phyloP scores from a whole-genome alignment of 2,888 invertebrate species.

The Drosophila vallismaia region DNA sequence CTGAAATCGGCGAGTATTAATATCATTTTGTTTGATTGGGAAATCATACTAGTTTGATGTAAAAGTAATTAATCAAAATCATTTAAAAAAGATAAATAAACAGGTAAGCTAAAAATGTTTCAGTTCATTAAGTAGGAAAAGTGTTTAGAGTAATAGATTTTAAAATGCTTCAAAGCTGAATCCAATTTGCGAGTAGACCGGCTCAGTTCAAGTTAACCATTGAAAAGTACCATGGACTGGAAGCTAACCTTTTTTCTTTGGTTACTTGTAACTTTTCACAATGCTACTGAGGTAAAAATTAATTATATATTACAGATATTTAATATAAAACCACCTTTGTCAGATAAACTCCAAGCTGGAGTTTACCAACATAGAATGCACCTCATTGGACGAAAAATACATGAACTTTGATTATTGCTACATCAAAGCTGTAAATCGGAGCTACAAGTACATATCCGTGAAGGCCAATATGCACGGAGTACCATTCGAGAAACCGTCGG shows the following conservation, averaged over 20 bases:
- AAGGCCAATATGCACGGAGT: background rate
- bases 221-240: conserved; percentile 1
- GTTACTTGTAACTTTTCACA: background rate
- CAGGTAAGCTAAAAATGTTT: background rate
- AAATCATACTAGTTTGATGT: background rate
- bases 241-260: background rate
- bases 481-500: conserved; percentile 5
- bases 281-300: conserved; percentile 1
- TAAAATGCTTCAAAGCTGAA: background rate
- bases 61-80: background rate
- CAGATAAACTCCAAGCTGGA: conserved; percentile 8
- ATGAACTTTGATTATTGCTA: conserved; percentile 16
- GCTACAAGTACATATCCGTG: conserved; percentile 30
- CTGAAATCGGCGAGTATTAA: background rate
- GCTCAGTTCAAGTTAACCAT: background rate
- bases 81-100: background rate
- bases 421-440: conserved; percentile 30
- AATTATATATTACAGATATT: background rate
- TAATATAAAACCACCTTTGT: background rate
- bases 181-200: background rate
- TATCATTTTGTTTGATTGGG: background rate
- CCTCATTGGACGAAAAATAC: background rate
- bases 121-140: background rate
- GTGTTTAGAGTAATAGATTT: background rate
- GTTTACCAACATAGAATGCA: conserved; percentile 34